Conservation (phyloP, 2,888 invertebrate genomes). For the Tinea trinotella region DNA sequence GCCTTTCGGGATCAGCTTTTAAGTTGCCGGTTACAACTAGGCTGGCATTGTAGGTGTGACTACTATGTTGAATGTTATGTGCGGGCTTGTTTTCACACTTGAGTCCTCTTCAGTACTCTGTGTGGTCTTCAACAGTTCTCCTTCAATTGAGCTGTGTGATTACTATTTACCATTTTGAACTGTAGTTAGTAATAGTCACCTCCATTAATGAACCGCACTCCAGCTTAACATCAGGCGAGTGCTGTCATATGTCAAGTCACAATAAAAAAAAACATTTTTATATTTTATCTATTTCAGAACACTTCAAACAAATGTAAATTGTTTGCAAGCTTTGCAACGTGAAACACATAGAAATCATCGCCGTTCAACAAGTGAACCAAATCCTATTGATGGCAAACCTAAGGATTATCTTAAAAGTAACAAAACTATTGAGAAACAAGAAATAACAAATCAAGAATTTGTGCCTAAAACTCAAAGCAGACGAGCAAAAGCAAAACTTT, state of each 20-base stretch:
- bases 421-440: constrained; percentile 31
- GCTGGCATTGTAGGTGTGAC: too few relatives aligned
- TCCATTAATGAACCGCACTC: too few relatives aligned
- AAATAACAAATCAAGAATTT: constrained; percentile 54
- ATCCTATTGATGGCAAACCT: constrained; percentile 36
- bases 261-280: too few relatives aligned
- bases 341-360: constrained; percentile 43
- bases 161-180: background rate
- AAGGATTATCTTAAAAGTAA: constrained; percentile 41
- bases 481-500: constrained; percentile 56
- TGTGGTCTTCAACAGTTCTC: too few relatives aligned
- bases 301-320: constrained; percentile 50
- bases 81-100: too few relatives aligned
- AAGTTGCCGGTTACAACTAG: too few relatives aligned
- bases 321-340: constrained; percentile 45
- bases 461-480: constrained; percentile 31
- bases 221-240: too few relatives aligned
- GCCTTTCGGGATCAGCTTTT: too few relatives aligned
- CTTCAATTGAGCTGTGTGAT: constrained; percentile 6
- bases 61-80: too few relatives aligned
- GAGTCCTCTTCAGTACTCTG: too few relatives aligned
- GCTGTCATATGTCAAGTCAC: too few relatives aligned
- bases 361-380: constrained; percentile 51
- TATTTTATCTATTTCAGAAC: constrained; percentile 38
- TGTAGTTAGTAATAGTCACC: too few relatives aligned